Conservation (phyloP, 2,797 vertebrate genomes). For the Lagocephalus sceleratus region DNA sequence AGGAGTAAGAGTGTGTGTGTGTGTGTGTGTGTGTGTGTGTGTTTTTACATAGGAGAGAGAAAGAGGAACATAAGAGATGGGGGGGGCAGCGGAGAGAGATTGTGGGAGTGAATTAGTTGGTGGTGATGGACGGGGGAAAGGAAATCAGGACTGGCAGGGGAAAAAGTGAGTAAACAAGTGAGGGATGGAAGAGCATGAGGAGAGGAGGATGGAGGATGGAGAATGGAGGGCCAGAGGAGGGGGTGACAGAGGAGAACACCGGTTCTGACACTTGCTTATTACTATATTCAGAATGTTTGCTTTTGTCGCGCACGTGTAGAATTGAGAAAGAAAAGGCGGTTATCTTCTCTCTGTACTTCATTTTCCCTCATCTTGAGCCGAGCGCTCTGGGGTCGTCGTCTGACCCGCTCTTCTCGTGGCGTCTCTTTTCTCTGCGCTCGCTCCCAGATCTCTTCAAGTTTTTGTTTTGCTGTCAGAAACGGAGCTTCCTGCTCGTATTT, state of each 20-base stretch:
- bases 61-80: slow-evolving; percentile 21
- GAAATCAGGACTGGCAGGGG: slow-evolving; percentile 32
- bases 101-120: slow-evolving; percentile 44
- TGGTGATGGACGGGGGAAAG: slow-evolving; percentile 26
- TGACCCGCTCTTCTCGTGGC: too few species aligned
- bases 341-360: too few species aligned
- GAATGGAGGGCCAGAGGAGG: neutral
- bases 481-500: too few species aligned
- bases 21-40: slow-evolving; percentile 24
- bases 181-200: slow-evolving; percentile 2
- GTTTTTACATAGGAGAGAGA: slow-evolving; percentile 1
- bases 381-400: too few species aligned
- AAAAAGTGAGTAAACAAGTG: slow-evolving; percentile 35
- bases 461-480: too few species aligned
- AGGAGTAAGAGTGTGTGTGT: slow-evolving; percentile 40
- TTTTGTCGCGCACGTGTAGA: too few species aligned
- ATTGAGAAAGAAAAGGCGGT: too few species aligned
- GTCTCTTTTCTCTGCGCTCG: too few species aligned
- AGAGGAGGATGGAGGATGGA: neutral
- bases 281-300: too few species aligned
- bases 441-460: too few species aligned
- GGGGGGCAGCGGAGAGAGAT: slow-evolving; percentile 9
- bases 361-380: too few species aligned
- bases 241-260: neutral
- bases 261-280: neutral